Base-by-base conservation (phyloP, 2,113 vertebrate genomes). In the Sphaerodactylus townsendi region DNA sequence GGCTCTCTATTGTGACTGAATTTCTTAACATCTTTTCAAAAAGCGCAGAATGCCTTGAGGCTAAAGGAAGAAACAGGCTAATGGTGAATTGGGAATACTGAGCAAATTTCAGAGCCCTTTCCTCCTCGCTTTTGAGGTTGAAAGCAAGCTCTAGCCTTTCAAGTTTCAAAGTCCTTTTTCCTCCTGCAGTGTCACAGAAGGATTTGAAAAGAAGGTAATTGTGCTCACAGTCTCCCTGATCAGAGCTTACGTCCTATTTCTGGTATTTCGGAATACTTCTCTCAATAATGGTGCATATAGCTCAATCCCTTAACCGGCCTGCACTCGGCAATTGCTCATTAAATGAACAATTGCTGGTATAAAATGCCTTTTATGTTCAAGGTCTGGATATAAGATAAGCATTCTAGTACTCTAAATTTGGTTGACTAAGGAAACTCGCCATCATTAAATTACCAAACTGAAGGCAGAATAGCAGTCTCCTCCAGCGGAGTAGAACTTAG, bases 11-110 rank as follows among this genome's bases (percentile, higher is more conserved):
- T 98, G 99, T 99, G 99, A 99, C 98, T 99, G 99, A 98, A 99
- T 99, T 99, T 99, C 99, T 99, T 99, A 99, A 99, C 98, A 99
- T 99, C 98, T 99, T 99, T 99, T 99, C 98, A 99, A 99, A 99
- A 99, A 99, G 98, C 97, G 94, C 97, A 99, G 98, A 99, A 99
- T 99, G 99, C 98, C 99, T 98, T 97, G 97, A 99, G 99, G 99
- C 98, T 96, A 99, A 98, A 98, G 98, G 98, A 99, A 99, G 98
- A 99, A 99, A 99, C 98, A 99, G 98, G 97, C 98, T 99, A 99
- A 99, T 99, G 98, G 98, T 99, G 99, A 99, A 99, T 99, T 98
- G 99, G 99, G 99, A 99, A 98, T 98, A 98, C 98, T 98, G 98
- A 99, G 98, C 98, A 99, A 99, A 99, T 99, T 99, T 99, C 98